These are phyloP conservation scores for Nothobranchius kuhntae DNA, from an alignment of 2,113 vertebrate species.

Conservation along the genomic window DNA sequence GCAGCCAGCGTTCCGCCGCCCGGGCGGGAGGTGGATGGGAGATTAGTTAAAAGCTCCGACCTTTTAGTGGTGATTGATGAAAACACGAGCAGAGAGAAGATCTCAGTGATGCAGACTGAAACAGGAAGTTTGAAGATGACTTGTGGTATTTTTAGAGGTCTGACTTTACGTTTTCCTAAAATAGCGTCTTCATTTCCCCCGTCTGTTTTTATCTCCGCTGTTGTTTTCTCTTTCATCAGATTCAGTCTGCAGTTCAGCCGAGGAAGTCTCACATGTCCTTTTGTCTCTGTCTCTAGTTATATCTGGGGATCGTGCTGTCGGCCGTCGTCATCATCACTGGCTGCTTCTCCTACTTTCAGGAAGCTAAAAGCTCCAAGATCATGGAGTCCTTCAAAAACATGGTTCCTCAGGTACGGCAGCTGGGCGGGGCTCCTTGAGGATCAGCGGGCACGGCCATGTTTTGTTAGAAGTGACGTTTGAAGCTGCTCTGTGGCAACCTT, in stretches of 20 bases:
- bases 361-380: slow-evolving; percentile 94
- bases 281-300: slow-evolving; percentile 72
- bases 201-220: not conserved
- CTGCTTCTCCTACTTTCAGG: slow-evolving; percentile 94
- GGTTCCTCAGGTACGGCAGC: slow-evolving; percentile 86
- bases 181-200: not conserved
- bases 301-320: slow-evolving; percentile 89
- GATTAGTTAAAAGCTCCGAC: slow-evolving; percentile 3
- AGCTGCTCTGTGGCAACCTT: too few species aligned
- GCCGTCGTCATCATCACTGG: slow-evolving; percentile 91
- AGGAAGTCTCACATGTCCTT: not conserved
- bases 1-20: not conserved
- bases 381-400: slow-evolving; percentile 97
- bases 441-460: not conserved
- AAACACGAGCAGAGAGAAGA: not conserved
- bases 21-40: not conserved
- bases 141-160: slow-evolving; percentile 26
- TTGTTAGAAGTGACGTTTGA: too few species aligned
- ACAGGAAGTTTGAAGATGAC: not conserved
- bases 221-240: not conserved
- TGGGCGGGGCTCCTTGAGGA: not conserved
- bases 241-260: slow-evolving; percentile 28
- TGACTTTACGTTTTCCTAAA: slow-evolving; percentile 23
- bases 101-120: not conserved
- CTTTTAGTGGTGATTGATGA: not conserved